Evolutionary conservation across 2,888 invertebrate genomes (phyloP), one percentile per base, ranked within the genome.

Genomic region (Hipparchia sbordonii): DNA sequence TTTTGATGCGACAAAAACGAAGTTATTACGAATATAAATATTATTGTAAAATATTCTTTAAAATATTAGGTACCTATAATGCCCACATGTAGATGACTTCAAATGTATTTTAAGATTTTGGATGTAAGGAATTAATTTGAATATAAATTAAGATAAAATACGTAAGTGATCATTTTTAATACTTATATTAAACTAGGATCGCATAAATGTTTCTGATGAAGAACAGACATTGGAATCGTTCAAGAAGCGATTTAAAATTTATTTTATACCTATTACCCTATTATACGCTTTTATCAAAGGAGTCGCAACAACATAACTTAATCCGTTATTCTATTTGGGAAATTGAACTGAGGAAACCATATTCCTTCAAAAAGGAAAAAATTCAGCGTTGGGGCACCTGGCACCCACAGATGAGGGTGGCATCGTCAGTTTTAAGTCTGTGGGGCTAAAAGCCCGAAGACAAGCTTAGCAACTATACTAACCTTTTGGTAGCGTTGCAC

Each of bases 341-440:
- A 59, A 73, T 67, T 67, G 54, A 67, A 61, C 70, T 52, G 59
- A 67, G 56, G 68, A 72, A 72, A 74, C 74, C 62, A 76, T 74
- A 72, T 77, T 71, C 13, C 23, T 23, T 23, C 23, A 23, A 23
- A 23, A 23, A 23, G 23, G 23, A 23, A 23, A 23, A 23, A 23
- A 23, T 0, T 23, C 23, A 23, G 23, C 23, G 23, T 23, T 23
- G 23, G 23, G 23, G 23, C 23, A 23, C 23, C 23, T 23, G 23
- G 23, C 23, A 23, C 23, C 23, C 23, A 23, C 23, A 23, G 23
- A 23, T 23, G 23, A 0, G 23, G 23, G 0, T 23, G 23, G 23
- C 23, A 23, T 23, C 23, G 23, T 23, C 23, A 23, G 23, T 23
- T 23, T 23, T 23, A 23, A 23, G 23, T 23, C 23, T 23, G 23